phyloP scores from a whole-genome alignment of 2,888 invertebrate species.

The Mimachlamys varia region DNA sequence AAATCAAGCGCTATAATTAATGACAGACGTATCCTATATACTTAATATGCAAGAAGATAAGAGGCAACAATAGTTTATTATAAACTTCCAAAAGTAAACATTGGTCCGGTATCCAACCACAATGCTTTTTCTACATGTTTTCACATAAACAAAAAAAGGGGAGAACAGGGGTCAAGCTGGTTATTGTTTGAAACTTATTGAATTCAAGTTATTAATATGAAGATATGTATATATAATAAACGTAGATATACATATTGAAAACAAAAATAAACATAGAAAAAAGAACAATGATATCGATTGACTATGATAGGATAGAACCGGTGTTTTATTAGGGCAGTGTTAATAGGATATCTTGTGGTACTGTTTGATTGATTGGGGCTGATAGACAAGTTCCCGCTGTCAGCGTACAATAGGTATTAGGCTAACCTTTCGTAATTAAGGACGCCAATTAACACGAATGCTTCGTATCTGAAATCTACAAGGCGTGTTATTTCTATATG shows the following conservation, averaged over 20 bases:
- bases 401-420: neutral
- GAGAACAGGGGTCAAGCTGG: neutral
- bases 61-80: neutral
- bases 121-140: neutral
- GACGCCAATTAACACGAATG: neutral
- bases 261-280: slow-evolving; percentile 34
- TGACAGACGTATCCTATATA: neutral
- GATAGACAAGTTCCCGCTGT: slow-evolving; percentile 34
- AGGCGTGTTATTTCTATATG: neutral
- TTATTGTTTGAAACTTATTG: slow-evolving; percentile 11
- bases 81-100: slow-evolving; percentile 36
- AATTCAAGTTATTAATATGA: neutral
- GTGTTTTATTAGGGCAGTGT: neutral
- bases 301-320: neutral
- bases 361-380: neutral
- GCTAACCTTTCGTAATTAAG: neutral
- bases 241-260: slow-evolving; percentile 17
- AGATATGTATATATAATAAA: slow-evolving; percentile 5
- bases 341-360: neutral
- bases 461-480: neutral
- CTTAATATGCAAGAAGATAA: neutral
- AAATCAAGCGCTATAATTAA: slow-evolving; percentile 4
- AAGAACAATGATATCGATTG: slow-evolving; percentile 28
- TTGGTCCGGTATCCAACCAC: neutral
- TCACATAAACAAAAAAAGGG: slow-evolving; percentile 21